Conservation (phyloP, 1,140 invertebrate species). For the Drosophila sproati region DNA sequence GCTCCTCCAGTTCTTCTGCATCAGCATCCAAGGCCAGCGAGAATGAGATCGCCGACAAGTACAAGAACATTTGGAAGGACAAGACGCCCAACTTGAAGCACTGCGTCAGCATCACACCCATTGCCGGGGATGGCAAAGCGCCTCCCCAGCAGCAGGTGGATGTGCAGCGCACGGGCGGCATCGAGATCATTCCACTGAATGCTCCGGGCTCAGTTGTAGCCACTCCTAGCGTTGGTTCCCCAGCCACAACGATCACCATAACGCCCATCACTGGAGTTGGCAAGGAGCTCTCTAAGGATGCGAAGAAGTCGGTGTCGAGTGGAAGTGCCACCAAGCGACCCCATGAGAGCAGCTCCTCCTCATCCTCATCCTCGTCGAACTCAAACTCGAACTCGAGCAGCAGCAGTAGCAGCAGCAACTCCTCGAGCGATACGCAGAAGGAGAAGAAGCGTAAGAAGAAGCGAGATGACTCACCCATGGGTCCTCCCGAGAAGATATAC, state of each 20-base stretch:
- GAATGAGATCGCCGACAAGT: slow-evolving; percentile 79
- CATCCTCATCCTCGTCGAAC: slow-evolving; percentile 46
- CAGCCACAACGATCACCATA: slow-evolving; percentile 89
- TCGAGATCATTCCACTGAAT: slow-evolving; percentile 87
- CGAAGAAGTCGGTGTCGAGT: slow-evolving; percentile 22
- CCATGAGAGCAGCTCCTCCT: slow-evolving; percentile 49
- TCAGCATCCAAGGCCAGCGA: slow-evolving; percentile 49
- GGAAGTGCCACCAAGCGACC: slow-evolving; percentile 49
- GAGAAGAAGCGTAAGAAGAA: slow-evolving; percentile 93
- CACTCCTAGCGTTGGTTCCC: slow-evolving; percentile 30
- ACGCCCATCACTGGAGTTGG: slow-evolving; percentile 88
- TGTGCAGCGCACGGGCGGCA: slow-evolving; percentile 71
- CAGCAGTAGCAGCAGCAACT: slow-evolving; percentile 66
- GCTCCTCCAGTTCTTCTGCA: neutral
- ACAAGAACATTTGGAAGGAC: slow-evolving; percentile 83
- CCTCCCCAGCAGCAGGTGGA: slow-evolving; percentile 48
- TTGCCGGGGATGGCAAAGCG: slow-evolving; percentile 59
- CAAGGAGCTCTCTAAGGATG: slow-evolving; percentile 53
- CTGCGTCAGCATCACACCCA: slow-evolving; percentile 76
- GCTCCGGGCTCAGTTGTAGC: slow-evolving; percentile 32
- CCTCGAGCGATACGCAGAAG: slow-evolving; percentile 86
- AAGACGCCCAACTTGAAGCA: slow-evolving; percentile 76
- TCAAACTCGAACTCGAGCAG: slow-evolving; percentile 51
- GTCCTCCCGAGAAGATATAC: slow-evolving; percentile 91
- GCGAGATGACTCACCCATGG: slow-evolving; percentile 91